phyloP scores from a whole-genome alignment of 2,888 invertebrate genomes.

The Sceliomorpha sp. region DNA sequence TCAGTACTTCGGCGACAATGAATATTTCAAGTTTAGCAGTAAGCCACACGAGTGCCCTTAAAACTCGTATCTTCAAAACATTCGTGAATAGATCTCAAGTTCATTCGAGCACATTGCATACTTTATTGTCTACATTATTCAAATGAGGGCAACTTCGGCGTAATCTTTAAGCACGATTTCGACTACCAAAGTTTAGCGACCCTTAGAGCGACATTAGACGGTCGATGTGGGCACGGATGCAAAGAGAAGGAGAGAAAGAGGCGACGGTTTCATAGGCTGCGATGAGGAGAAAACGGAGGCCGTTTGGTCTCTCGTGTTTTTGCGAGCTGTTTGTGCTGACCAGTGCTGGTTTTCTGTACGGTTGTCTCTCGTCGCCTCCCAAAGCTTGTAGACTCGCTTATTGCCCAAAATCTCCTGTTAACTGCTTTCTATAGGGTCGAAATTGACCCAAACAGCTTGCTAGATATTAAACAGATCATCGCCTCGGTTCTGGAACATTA shows the following conservation, averaged over 20 bases:
- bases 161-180: constrained; percentile 64
- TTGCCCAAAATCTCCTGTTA: constrained; percentile 74
- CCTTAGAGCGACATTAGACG: constrained; percentile 51
- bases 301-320: constrained; percentile 65
- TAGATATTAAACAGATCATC: constrained; percentile 55
- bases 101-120: constrained; percentile 63
- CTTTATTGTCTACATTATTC: constrained; percentile 77
- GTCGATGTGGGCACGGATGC: constrained; percentile 42
- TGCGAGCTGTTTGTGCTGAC: constrained; percentile 75
- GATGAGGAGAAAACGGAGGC: constrained; percentile 50
- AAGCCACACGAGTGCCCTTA: constrained; percentile 52
- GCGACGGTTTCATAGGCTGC: constrained; percentile 37
- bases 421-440: constrained; percentile 66
- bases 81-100: constrained; percentile 52
- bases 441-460: constrained; percentile 52
- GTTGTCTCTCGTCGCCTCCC: constrained; percentile 75
- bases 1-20: too few species aligned
- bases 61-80: constrained; percentile 52
- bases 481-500: constrained; percentile 43
- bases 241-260: constrained; percentile 37
- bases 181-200: constrained; percentile 58
- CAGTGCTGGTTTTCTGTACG: constrained; percentile 73
- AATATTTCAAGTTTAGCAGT: constrained; percentile 46
- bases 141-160: constrained; percentile 74
- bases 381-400: constrained; percentile 76